Base-by-base conservation (phyloP, 2,113 vertebrate species). In the Gambusia affinis region DNA sequence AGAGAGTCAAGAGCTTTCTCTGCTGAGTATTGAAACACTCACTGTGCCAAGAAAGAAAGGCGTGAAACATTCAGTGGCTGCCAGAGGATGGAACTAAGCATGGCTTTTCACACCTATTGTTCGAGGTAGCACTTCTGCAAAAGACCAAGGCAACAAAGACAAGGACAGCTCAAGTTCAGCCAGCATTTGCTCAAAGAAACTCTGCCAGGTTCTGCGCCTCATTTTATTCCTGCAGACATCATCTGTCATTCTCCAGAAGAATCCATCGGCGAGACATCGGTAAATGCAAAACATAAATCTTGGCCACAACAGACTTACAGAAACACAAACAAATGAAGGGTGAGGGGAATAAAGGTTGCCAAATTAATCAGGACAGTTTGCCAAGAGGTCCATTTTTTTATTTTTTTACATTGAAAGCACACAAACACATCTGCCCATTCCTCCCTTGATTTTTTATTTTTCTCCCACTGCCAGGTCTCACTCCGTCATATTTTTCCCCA, bases 21-120 rank as follows among this genome's bases (percentile, higher is more conserved):
- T 76, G 85, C 76, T 84, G 89, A 79, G 83, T 57, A n/a, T 57
- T 11, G 42, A 72, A 65, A 91, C 83, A 64, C 62, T 82, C 17
- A 3, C 63, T 74, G 68, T 84, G 86, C 70, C 82, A 68, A 17
- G 61, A 85, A 80, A 78, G 61, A 76, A 88, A 91, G 72, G 89
- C 90, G 90, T 84, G 82, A 93, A 88, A 79, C 76, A 37, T 71
- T 87, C 79, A 60, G 70, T 72, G 75, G 78, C 74, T 80, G 79
- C 70, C 72, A 76, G 71, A 76, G 84, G 88, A 86, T 80, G 69
- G 79, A 86, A 88, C 78, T 88, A 88, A 90, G 91, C 76, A 84
- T 80, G 76, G 80, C 86, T 85, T 93, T 93, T 93, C 75, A 87
- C 91, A 88, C 82, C 79, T 64, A 67, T 83, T 63, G 69, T 60